Conservation (phyloP, 2,888 invertebrate species). For the Vannuccia rotundouncinata region DNA sequence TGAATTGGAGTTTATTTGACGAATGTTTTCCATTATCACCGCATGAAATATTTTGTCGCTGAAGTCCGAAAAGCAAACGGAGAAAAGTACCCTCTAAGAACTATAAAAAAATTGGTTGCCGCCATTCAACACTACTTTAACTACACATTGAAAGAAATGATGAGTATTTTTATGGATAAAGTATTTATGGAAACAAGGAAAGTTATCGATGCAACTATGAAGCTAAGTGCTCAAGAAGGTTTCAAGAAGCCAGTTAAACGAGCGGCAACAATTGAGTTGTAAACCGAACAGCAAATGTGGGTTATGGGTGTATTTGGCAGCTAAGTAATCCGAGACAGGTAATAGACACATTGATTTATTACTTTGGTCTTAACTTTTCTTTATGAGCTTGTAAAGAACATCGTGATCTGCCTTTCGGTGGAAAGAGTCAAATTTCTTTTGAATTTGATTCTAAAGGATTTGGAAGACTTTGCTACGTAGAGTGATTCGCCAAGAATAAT, state of each 20-base stretch:
- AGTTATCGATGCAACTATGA: neutral
- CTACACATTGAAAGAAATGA: conserved; percentile 3
- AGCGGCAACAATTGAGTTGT: neutral
- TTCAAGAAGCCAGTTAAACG: neutral
- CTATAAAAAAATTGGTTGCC: conserved; percentile 1
- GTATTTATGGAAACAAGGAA: conserved; percentile 5
- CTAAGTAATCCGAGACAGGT: conserved; percentile 11
- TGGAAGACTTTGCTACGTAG: no score
- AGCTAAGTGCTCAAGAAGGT: neutral
- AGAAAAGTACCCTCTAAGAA: neutral
- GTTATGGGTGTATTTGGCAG: neutral
- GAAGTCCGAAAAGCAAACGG: neutral
- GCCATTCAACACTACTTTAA: conserved; percentile 6
- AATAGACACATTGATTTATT: conserved; percentile 25
- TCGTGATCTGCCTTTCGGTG: conserved; percentile 19
- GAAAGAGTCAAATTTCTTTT: conserved; percentile 10
- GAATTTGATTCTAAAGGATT: conserved; percentile 19
- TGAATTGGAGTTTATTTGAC: neutral
- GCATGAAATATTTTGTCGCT: conserved; percentile 2
- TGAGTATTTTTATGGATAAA: neutral
- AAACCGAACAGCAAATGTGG: conserved; percentile 6
- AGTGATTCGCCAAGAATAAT: conserved; percentile 11
- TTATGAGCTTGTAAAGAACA: conserved; percentile 24
- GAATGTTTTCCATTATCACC: neutral
- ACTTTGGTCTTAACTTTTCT: conserved; percentile 27